Conservation (phyloP, 2,113 vertebrate genomes). For the Salvelinus alpinus region DNA sequence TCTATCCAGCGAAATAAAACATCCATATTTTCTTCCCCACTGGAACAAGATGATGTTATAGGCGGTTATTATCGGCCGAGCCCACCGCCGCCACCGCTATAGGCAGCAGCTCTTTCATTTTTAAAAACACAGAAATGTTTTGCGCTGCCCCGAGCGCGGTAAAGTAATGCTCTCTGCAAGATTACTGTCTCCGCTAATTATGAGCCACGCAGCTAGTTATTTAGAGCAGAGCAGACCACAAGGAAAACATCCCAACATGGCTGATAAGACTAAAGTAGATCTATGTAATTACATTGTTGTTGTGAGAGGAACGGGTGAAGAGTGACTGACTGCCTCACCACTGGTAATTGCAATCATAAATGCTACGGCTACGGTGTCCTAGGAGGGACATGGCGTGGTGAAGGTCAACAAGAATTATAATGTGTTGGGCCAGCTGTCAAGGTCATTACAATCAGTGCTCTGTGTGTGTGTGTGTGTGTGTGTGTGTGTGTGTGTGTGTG, state of each 20-base stretch:
- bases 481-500: background rate
- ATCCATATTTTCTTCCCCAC: no score
- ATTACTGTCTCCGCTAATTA: background rate
- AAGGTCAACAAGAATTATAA: constrained; percentile 47
- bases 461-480: constrained; percentile 8
- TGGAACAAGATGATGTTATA: no score
- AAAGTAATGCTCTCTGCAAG: constrained; percentile 2
- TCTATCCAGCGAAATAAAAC: constrained; percentile 34
- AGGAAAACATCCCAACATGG: constrained; percentile 30
- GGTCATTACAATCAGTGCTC: constrained; percentile 30
- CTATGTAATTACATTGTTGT: constrained; percentile 45
- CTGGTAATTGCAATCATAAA: constrained; percentile 47
- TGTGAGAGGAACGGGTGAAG: constrained; percentile 43
- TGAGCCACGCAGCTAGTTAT: background rate
- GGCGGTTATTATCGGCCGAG: background rate
- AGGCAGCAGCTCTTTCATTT: background rate
- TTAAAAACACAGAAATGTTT: background rate
- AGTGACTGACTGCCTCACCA: constrained; percentile 30
- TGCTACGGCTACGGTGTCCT: background rate
- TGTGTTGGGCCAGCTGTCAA: constrained; percentile 27
- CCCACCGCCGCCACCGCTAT: background rate
- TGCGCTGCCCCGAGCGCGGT: background rate
- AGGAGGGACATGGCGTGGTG: background rate
- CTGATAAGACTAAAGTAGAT: constrained; percentile 41
- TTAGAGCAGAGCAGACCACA: constrained; percentile 20